Base-by-base conservation (phyloP, 2,797 vertebrate genomes). In the Uromys caudimaculatus region DNA sequence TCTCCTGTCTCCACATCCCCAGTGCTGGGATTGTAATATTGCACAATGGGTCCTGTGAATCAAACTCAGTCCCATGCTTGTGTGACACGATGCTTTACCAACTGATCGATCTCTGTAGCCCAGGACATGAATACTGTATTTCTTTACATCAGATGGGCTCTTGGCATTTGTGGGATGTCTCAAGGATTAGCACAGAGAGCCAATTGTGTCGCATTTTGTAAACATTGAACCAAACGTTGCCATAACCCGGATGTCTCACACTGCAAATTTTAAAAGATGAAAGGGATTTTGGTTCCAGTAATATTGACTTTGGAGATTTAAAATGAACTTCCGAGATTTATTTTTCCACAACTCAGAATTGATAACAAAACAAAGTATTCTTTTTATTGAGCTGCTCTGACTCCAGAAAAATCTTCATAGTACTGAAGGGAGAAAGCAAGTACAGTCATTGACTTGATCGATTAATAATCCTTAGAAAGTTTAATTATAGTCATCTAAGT, bases 181-280 rank as follows among this genome's bases (percentile, higher is more conserved):
- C 27, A 86, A 93, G 69, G 67, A 76, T 0, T 64, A 23, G 27
- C 44, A 24, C 32, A 64, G 71, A 93, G 12, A 41, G 47, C 54
- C 32, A 62, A 23, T 75, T 83, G 47, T 89, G 27, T 78, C 82
- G 91, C 21, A 67, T 71, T 94, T 81, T 54, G 91, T 78, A 82
- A 95, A 93, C 54, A 58, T 81, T 81, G 92, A 94, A 89, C 44
- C 93, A 5, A 95, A 90, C 10, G 1, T 88, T 27, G 32, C 86
- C 24, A 1, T 92, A 84, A 82, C 88, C 35, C 50, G 89, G 76
- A 64, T 27, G 16, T 67, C 77, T 92, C 50, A 69, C 16, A 41
- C 67, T 23, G 92, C 71, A 89, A 29, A 62, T n/a, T 77, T 94
- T 94, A 27, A 92, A 97, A 64, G 7, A 62, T 93, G 62, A 56